Evolutionary conservation across 2,888 invertebrate genomes (phyloP), one percentile per base, ranked within the genome.

Genomic region (Spilarctia lutea): DNA sequence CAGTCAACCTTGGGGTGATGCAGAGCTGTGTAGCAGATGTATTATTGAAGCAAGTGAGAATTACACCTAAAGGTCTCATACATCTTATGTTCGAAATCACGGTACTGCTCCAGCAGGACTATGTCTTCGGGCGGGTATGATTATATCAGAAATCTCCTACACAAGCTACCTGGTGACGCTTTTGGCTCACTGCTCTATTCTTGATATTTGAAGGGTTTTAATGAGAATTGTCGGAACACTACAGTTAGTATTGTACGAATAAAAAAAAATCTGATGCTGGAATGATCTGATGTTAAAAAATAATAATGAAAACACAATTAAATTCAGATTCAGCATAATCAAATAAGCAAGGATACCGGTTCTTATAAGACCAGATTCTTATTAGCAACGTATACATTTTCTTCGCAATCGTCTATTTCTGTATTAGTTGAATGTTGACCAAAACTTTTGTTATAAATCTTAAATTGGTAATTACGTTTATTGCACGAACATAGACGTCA

Each of bases 291-390:
- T 7, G 8, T 39, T 33, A 4, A 35, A 35, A 39, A 39, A 39
- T 11, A 10, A 39, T n/a, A 39, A 11, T 2, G 11, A 39, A 11
- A 11, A 11, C 11, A 10, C 39, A 63, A 18, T 48, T 18, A 63
- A 27, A 65, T 73, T 68, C 48, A 63, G 73, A 63, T 56, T 63
- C 33, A 72, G 30, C 63, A 68, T 45, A 35, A 10, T 65, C 65
- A 71, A 48, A 48, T 24, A 52, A 52, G 24, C 8, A 24, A 24
- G 20, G 8, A 8, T 52, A 48, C 6, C 8, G 24, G 24, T 2
- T 66, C 42, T 52, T 73, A 30, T 48, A 69, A 65, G 65, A 68
- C 16, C 18, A n/a, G 10, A n/a, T 48, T 69, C 52, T 27, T 33
- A 35, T 67, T n/a, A 30, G 35, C 65, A 71, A 52, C 0, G 1